phyloP scores from a whole-genome alignment of 2,888 invertebrate species.

The Polydrusus tereticollis region DNA sequence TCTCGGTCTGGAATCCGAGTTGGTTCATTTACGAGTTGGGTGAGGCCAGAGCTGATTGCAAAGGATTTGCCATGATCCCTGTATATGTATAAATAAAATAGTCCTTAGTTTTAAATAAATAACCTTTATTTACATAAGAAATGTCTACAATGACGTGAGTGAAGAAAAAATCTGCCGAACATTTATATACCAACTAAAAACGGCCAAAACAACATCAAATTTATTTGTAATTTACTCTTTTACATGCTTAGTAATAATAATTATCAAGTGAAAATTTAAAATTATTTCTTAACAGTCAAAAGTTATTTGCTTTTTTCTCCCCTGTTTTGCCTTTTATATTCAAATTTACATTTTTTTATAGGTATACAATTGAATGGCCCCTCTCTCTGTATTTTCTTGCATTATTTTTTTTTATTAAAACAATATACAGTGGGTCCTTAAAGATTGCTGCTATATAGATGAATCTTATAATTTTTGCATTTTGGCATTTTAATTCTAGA shows the following conservation, averaged over 20 bases:
- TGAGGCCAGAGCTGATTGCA: too few relatives aligned
- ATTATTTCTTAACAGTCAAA: background rate
- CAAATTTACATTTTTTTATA: slow-evolving; percentile 26
- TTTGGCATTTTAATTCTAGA: too few relatives aligned
- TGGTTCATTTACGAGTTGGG: too few relatives aligned
- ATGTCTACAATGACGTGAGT: slow-evolving; percentile 21
- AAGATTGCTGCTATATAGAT: too few relatives aligned
- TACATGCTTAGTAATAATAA: background rate
- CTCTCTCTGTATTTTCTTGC: slow-evolving; percentile 23
- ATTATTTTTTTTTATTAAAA: background rate
- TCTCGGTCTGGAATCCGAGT: too few relatives aligned
- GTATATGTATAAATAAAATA: slow-evolving; percentile 3
- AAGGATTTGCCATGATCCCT: too few relatives aligned
- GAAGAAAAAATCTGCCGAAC: background rate
- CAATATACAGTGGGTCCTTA: background rate
- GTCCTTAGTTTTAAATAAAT: slow-evolving; percentile 30
- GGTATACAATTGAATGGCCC: slow-evolving; percentile 35
- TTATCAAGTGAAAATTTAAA: background rate
- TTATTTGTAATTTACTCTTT: background rate
- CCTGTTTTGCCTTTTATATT: slow-evolving; percentile 28
- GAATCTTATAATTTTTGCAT: background rate
- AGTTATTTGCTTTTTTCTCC: slow-evolving; percentile 20
- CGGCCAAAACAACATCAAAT: background rate
- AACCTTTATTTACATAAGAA: slow-evolving; percentile 44
- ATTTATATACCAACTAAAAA: background rate